These are phyloP conservation scores for Lepidothrix coronata DNA, from an alignment of 2,113 vertebrate genomes.

Conservation along the genomic window DNA sequence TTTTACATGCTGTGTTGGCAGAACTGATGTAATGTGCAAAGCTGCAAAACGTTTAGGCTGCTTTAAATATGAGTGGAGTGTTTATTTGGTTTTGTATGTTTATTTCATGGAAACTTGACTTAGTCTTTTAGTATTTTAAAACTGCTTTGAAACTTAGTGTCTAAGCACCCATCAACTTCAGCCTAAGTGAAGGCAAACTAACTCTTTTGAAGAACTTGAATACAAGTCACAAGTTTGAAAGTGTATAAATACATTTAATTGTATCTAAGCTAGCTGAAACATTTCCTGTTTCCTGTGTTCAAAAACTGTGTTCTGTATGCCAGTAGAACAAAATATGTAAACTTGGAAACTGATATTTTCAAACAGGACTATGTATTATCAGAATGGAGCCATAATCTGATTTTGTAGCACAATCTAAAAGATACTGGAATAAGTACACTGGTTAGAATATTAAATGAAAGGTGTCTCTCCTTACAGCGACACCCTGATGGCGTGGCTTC, in stretches of 20 bases:
- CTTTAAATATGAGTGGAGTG: not conserved
- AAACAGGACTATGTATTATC: accelerated
- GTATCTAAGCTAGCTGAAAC: not conserved
- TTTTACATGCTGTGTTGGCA: not conserved
- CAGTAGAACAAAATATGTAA: not conserved
- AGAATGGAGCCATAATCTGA: not conserved
- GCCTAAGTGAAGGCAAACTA: not conserved
- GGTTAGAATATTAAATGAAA: not conserved
- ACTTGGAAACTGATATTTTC: not conserved
- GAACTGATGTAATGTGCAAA: not conserved
- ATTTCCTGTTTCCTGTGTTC: not conserved
- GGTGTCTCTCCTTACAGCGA: conserved; percentile 74
- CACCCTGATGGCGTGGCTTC: conserved; percentile 95
- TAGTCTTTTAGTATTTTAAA: not conserved
- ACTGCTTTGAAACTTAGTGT: not conserved
- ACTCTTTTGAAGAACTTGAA: not conserved
- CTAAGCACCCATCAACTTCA: not conserved
- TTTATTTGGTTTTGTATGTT: not conserved
- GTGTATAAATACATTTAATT: not conserved
- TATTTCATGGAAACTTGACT: not conserved
- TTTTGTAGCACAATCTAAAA: not conserved
- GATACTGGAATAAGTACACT: not conserved
- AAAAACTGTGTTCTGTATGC: not conserved
- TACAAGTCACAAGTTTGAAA: not conserved
- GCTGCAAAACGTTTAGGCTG: not conserved